phyloP scores from a whole-genome alignment of 2,113 vertebrate species.

The Prietella phreatophila region DNA sequence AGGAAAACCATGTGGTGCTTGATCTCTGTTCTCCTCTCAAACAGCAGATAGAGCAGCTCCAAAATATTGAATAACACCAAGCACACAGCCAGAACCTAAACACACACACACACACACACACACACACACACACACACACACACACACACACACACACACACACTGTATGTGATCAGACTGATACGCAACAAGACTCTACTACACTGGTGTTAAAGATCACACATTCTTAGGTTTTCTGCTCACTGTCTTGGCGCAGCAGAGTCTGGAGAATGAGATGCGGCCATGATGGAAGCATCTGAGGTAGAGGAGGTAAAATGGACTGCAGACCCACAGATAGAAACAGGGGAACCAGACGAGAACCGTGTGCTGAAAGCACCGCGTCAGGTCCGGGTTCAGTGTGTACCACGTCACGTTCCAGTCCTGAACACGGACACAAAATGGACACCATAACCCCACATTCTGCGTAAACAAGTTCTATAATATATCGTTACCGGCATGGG shows the following conservation, averaged over 20 bases:
- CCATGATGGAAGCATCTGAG: constrained; percentile 57
- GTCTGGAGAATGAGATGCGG: constrained; percentile 62
- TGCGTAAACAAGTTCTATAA: neutral
- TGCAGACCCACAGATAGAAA: constrained; percentile 67
- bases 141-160: neutral
- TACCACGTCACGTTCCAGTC: constrained; percentile 76
- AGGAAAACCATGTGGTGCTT: constrained; percentile 76
- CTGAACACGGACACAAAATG: constrained; percentile 53
- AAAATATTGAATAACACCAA: constrained; percentile 75
- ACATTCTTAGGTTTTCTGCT: neutral
- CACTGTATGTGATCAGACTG: neutral
- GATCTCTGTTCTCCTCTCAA: constrained; percentile 71
- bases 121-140: neutral
- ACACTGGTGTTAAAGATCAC: neutral
- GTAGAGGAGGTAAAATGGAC: constrained; percentile 68
- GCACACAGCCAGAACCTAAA: constrained; percentile 71
- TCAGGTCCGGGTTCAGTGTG: constrained; percentile 67
- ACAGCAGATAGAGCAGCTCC: constrained; percentile 75
- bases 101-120: constrained; percentile 27
- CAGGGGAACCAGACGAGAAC: constrained; percentile 73
- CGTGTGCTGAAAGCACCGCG: constrained; percentile 72
- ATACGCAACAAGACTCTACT: neutral
- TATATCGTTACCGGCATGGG: neutral
- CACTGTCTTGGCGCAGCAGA: constrained; percentile 68
- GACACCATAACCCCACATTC: neutral